Percentiles rank a stretch among this genome's conserved stretches.
Evolutionary conservation across 2,113 vertebrate species (phyloP).

Genomic region (Pseudolaguvia tuberculata): DNA sequence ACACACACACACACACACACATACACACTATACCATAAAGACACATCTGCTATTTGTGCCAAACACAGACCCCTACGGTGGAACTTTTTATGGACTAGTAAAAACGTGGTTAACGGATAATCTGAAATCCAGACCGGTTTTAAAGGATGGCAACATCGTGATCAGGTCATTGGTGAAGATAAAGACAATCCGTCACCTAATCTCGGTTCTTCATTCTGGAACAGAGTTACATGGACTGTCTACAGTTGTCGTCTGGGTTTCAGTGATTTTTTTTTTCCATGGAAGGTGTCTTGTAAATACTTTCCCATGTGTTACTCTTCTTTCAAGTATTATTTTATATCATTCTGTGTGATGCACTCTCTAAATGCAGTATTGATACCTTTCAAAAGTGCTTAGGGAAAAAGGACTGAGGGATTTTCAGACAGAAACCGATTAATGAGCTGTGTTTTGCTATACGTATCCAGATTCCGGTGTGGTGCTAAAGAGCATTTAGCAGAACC

Average conservation of each 20-base stretch:
- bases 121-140: constrained; percentile 18
- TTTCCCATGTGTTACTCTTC: constrained; percentile 48
- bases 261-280: constrained; percentile 32
- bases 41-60: constrained; percentile 45
- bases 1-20: neutral
- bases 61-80: constrained; percentile 35
- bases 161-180: constrained; percentile 1
- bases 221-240: constrained; percentile 13
- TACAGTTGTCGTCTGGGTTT: constrained; percentile 33
- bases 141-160: constrained; percentile 23
- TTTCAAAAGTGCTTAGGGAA: constrained; percentile 34
- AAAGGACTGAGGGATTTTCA: constrained; percentile 28
- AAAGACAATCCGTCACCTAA: constrained; percentile 41
- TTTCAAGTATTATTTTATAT: constrained; percentile 49
- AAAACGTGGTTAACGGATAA: constrained; percentile 18
- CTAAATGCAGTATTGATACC: constrained; percentile 51
- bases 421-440: constrained; percentile 3
- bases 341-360: constrained; percentile 48
- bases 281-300: constrained; percentile 51
- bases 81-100: constrained; percentile 18
- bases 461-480: constrained; percentile 10
- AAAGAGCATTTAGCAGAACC: constrained; percentile 35
- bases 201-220: constrained; percentile 9
- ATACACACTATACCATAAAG: constrained; percentile 38
- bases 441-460: constrained; percentile 16